phyloP scores from a whole-genome alignment of 2,113 vertebrate species.

The Tetrax tetrax region DNA sequence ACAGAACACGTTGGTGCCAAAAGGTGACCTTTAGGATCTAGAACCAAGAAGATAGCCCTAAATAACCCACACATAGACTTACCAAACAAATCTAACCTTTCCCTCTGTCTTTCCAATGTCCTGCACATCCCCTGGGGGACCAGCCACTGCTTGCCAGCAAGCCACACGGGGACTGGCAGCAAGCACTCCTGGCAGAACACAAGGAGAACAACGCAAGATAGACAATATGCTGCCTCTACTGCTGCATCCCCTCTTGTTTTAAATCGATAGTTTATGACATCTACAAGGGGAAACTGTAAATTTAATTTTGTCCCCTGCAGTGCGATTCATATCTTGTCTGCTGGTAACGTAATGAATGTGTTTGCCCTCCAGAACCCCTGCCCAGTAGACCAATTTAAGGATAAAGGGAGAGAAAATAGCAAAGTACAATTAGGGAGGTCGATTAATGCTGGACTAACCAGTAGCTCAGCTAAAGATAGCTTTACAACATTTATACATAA shows the following conservation, averaged over 20 bases:
- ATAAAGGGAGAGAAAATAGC: slow-evolving; percentile 75
- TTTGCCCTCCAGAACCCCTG: slow-evolving; percentile 77
- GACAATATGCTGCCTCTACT: slow-evolving; percentile 33
- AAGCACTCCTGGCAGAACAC: not conserved
- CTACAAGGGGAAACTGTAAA: slow-evolving; percentile 80
- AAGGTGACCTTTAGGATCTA: not conserved
- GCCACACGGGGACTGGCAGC: not conserved
- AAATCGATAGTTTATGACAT: slow-evolving; percentile 84
- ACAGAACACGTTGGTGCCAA: not conserved
- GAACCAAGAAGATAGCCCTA: not conserved
- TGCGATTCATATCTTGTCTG: slow-evolving; percentile 78
- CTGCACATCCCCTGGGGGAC: not conserved
- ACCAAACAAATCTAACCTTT: not conserved
- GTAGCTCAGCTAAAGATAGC: slow-evolving; percentile 60
- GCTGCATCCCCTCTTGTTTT: slow-evolving; percentile 69
- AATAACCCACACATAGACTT: not conserved
- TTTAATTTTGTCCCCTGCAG: slow-evolving; percentile 82
- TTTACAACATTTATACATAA: slow-evolving; percentile 2
- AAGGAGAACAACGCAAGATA: not conserved
- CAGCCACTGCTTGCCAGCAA: not conserved
- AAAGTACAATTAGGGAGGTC: slow-evolving; percentile 71
- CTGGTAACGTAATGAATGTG: slow-evolving; percentile 78
- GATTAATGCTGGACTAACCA: slow-evolving; percentile 75
- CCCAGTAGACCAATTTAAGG: slow-evolving; percentile 75
- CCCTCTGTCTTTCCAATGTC: not conserved